Base-by-base conservation (phyloP, 2,113 vertebrate genomes). In the Upupa epops region DNA sequence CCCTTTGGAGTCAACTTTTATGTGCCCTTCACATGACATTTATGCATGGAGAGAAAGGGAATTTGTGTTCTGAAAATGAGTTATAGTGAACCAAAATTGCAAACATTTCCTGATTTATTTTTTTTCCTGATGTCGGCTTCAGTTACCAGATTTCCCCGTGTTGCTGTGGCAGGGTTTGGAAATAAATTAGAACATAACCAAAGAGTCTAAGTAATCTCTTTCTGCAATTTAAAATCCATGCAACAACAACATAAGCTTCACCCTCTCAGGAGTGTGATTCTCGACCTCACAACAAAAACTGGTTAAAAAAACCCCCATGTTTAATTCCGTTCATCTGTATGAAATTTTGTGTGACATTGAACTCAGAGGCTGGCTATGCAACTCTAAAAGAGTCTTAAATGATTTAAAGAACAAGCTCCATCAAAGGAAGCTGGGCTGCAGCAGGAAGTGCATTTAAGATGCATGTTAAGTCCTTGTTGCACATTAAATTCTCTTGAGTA, bases 51-150 rank as follows among this genome's bases (percentile, higher is more conserved):
- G 76, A 86, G 91, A 92, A 90, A 74, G 79, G 71, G 60, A 90
- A 86, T 93, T 56, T 92, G 63, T 84, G 60, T 71, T 73, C 78
- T 70, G 40, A 84, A 89, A 90, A 71, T 90, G 71, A 96, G 58
- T 94, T 94, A 87, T 45, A 79, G 80, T 87, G 78, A 83, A 95
- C 37, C 58, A 87, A 94, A 94, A 93, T 87, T 87, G 69, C 86
- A 92, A 91, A 86, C 73, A 52, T 93, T 95, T 89, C 70, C 85
- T 89, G 88, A 9, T 78, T 63, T 93, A 86, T 84, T 92, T 63
- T 93, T 88, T 84, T 92, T 73, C 42, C 52, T 54, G 36, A 90
- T 71, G 82, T 74, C 6, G 3, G 59, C 31, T 95, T 94, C 76
- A 75, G 65, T 93, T 95, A 88, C 69, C 74, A 68, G 46, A 66